Percentiles rank a stretch among this genome's conserved stretches.
These are phyloP conservation scores for Lagria hirta DNA, from an alignment of 2,888 invertebrate genomes.

Conservation along the genomic window DNA sequence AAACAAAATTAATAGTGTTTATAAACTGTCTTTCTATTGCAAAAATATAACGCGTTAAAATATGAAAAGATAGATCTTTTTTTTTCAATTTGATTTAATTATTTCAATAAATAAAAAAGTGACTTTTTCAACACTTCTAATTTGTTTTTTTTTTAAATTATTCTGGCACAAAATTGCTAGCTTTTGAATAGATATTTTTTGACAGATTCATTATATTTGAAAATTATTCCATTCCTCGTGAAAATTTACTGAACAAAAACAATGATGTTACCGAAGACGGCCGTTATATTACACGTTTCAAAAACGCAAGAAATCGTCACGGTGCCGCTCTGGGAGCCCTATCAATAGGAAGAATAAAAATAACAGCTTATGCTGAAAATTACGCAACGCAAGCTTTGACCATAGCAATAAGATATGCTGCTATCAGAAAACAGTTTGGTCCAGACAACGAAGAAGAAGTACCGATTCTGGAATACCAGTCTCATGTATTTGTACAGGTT, in stretches of 20 bases:
- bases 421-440: constrained; percentile 85
- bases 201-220: constrained; percentile 76
- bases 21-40: too few relatives aligned
- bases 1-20: too few relatives aligned
- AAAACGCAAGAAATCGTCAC: constrained; percentile 81
- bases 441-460: constrained; percentile 71
- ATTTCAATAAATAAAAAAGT: too few relatives aligned
- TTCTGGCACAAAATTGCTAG: too few relatives aligned
- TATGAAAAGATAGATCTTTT: too few relatives aligned
- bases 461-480: constrained; percentile 89
- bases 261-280: constrained; percentile 87
- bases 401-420: constrained; percentile 86
- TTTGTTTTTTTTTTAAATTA: too few relatives aligned
- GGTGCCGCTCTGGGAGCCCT: constrained; percentile 82
- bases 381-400: constrained; percentile 73
- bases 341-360: constrained; percentile 80
- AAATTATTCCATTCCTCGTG: constrained; percentile 78
- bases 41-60: too few relatives aligned
- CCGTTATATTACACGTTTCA: constrained; percentile 75
- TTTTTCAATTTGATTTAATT: too few relatives aligned
- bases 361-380: constrained; percentile 63
- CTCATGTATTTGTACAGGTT: too few relatives aligned
- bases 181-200: too few relatives aligned
- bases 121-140: too few relatives aligned
- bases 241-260: constrained; percentile 77